A percentile compares a stretch with the other conserved stretches of the same genome.
Evolutionary conservation across 2,113 vertebrate genomes (phyloP).

Genomic region (Scomber scombrus): DNA sequence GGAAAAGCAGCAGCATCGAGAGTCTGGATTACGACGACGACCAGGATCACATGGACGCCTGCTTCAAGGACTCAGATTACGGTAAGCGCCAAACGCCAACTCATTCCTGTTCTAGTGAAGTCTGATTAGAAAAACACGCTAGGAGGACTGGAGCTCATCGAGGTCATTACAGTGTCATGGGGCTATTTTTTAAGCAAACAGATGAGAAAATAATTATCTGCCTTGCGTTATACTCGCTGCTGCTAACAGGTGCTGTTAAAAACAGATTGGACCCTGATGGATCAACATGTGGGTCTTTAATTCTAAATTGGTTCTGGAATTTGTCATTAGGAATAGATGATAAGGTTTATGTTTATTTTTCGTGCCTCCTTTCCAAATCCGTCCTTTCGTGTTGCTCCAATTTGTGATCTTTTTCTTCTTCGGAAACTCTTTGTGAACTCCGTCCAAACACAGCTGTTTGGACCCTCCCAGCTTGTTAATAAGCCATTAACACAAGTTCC

Average conservation of each 20-base stretch:
- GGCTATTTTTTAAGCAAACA: neutral
- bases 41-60: conserved; percentile 97
- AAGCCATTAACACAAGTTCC: conserved; percentile 78
- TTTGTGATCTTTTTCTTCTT: conserved; percentile 22
- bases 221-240: neutral
- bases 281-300: conserved; percentile 50
- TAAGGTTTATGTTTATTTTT: conserved; percentile 64
- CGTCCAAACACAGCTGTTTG: conserved; percentile 78
- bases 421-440: conserved; percentile 65
- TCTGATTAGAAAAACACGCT: neutral
- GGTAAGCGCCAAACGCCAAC: conserved; percentile 80
- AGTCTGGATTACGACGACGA: conserved; percentile 94
- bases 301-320: conserved; percentile 52
- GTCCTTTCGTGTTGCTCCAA: conserved; percentile 66
- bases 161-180: neutral
- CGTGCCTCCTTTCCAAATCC: conserved; percentile 50
- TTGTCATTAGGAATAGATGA: conserved; percentile 65
- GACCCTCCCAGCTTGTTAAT: conserved; percentile 79
- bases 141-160: neutral
- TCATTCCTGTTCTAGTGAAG: neutral
- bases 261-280: conserved; percentile 41
- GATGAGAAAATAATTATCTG: conserved; percentile 46
- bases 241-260: conserved; percentile 59
- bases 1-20: conserved; percentile 90
- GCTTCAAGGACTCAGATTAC: conserved; percentile 98